A percentile compares a stretch with the other conserved stretches of the same genome.
Evolutionary conservation across 2,797 vertebrate species (phyloP).

Genomic region (Coccyzus lansbergi): DNA sequence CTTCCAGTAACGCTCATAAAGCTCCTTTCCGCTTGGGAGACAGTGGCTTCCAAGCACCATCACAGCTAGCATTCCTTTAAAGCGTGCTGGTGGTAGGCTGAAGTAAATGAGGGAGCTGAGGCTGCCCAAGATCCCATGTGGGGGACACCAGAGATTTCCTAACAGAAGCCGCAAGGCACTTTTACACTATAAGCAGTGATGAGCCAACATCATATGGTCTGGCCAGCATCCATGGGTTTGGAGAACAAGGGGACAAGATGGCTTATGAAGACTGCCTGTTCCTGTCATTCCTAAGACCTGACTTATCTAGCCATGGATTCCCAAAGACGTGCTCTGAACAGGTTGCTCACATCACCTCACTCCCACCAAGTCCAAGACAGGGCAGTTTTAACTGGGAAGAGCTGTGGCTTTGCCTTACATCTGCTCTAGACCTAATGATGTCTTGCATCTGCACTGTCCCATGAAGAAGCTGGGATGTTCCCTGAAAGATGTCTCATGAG

Average conservation of each 20-base stretch:
- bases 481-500: background rate
- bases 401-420: background rate
- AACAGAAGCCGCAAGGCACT: background rate
- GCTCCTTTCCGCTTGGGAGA: background rate
- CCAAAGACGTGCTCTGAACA: background rate
- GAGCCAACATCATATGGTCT: slow-evolving; percentile 5
- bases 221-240: background rate
- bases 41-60: slow-evolving; percentile 20
- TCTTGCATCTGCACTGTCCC: background rate
- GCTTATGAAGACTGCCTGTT: background rate
- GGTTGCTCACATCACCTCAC: background rate
- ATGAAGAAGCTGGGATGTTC: background rate
- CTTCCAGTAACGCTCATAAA: slow-evolving; percentile 65
- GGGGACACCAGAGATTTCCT: slow-evolving; percentile 17
- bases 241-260: background rate
- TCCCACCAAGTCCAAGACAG: background rate
- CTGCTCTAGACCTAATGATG: background rate
- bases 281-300: background rate
- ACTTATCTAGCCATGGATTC: background rate
- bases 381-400: background rate
- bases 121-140: background rate
- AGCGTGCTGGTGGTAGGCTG: background rate
- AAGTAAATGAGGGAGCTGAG: slow-evolving; percentile 8
- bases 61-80: background rate
- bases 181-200: background rate